phyloP scores from a whole-genome alignment of 2,113 vertebrate species.

The Rhinoderma darwinii region DNA sequence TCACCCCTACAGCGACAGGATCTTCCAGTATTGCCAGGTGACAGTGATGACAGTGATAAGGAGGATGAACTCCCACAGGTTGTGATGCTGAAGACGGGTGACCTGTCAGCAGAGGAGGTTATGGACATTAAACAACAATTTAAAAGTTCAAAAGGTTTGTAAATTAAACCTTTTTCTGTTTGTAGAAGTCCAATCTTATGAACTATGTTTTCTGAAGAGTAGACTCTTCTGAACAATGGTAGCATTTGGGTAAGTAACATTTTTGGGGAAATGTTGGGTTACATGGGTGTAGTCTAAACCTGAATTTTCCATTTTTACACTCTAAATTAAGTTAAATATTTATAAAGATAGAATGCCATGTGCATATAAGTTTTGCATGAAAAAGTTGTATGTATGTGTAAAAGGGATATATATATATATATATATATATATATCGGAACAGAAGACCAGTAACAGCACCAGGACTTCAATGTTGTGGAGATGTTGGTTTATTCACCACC shows the following conservation, averaged over 20 bases:
- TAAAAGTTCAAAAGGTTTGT: conserved; percentile 59
- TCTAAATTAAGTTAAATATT: too few species aligned
- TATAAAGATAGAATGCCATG: too few species aligned
- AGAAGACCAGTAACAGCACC: too few species aligned
- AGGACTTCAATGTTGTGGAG: too few species aligned
- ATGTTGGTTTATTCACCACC: too few species aligned
- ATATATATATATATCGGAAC: too few species aligned
- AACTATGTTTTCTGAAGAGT: neutral
- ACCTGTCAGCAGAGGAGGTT: conserved; percentile 87
- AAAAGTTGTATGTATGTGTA: too few species aligned
- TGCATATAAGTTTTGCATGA: too few species aligned
- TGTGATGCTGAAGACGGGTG: conserved; percentile 87
- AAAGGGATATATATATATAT: too few species aligned
- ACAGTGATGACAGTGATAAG: conserved; percentile 82
- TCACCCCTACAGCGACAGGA: conserved; percentile 75
- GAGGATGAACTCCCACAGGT: conserved; percentile 94
- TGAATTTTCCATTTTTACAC: too few species aligned
- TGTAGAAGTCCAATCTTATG: neutral
- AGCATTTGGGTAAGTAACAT: neutral
- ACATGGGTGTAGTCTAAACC: too few species aligned
- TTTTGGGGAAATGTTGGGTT: too few species aligned
- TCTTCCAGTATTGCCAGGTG: conserved; percentile 78
- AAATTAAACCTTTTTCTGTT: neutral
- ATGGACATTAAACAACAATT: conserved; percentile 81
- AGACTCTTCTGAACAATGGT: neutral